Conservation (phyloP, 1,140 invertebrate species). For the Calephelis virginiensis region DNA sequence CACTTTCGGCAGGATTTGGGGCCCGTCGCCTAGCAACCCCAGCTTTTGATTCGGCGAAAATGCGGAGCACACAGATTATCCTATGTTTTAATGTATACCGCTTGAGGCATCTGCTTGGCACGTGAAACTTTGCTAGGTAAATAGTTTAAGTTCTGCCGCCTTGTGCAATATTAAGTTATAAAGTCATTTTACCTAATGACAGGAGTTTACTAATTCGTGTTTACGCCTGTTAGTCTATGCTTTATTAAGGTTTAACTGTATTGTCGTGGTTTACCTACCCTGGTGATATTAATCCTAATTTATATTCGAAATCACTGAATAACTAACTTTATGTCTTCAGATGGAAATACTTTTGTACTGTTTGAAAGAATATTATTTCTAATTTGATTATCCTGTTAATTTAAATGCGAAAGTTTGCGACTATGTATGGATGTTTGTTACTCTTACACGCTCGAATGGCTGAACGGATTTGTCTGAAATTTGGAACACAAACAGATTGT, state of each 20-base stretch:
- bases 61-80: conserved; percentile 50
- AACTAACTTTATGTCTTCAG: not conserved
- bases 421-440: no score
- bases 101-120: conserved; percentile 52
- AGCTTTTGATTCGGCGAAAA: conserved; percentile 49
- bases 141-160: conserved; percentile 60
- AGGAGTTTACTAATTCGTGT: conserved; percentile 40
- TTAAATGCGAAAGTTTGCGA: no score
- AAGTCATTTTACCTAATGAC: conserved; percentile 50
- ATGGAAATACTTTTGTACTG: no score
- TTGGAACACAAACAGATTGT: no score
- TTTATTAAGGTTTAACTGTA: conserved; percentile 17
- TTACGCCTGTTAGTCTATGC: conserved; percentile 29
- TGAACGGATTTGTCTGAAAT: no score
- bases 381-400: no score
- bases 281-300: not conserved
- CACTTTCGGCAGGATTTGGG: conserved; percentile 42
- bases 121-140: conserved; percentile 58
- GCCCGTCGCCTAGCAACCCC: conserved; percentile 52
- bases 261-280: not conserved
- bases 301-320: not conserved
- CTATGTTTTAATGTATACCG: conserved; percentile 42
- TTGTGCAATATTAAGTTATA: conserved; percentile 54
- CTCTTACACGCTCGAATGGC: no score
- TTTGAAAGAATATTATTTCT: no score